phyloP scores from a whole-genome alignment of 1,140 invertebrate genomes.

The Ptiloglossa arizonensis region DNA sequence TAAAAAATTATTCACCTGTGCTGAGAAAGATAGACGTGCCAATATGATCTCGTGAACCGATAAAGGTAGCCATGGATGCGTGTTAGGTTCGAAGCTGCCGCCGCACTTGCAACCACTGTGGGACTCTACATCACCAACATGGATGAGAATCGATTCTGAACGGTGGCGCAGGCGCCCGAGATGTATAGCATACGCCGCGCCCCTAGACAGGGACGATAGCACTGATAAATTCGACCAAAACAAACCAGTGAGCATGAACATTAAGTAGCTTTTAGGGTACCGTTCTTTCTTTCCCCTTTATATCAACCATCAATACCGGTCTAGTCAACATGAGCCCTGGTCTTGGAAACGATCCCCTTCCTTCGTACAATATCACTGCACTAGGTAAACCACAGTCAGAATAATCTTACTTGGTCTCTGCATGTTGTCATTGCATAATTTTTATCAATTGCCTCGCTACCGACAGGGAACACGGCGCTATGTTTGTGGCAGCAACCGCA shows the following conservation, averaged over 20 bases:
- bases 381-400: conserved; percentile 68
- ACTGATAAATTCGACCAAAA: conserved; percentile 43
- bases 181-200: conserved; percentile 34
- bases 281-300: conserved; percentile 1
- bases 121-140: not conserved
- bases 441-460: not conserved
- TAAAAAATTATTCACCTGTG: too few species aligned
- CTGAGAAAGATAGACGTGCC: too few species aligned
- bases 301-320: conserved; percentile 14
- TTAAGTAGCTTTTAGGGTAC: conserved; percentile 16
- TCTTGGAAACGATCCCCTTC: conserved; percentile 76
- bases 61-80: too few species aligned
- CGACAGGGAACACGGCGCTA: conserved; percentile 72
- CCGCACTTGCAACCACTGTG: too few species aligned
- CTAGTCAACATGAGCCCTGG: conserved; percentile 74
- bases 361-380: conserved; percentile 74
- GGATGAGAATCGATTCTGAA: conserved; percentile 45
- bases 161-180: conserved; percentile 43
- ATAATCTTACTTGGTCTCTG: too few species aligned
- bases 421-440: not conserved
- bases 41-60: too few species aligned
- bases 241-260: conserved; percentile 52
- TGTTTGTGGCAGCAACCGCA: conserved; percentile 80
- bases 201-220: conserved; percentile 22
- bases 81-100: too few species aligned